Conservation (phyloP, 2,113 vertebrate genomes). For the Plecotus auritus region DNA sequence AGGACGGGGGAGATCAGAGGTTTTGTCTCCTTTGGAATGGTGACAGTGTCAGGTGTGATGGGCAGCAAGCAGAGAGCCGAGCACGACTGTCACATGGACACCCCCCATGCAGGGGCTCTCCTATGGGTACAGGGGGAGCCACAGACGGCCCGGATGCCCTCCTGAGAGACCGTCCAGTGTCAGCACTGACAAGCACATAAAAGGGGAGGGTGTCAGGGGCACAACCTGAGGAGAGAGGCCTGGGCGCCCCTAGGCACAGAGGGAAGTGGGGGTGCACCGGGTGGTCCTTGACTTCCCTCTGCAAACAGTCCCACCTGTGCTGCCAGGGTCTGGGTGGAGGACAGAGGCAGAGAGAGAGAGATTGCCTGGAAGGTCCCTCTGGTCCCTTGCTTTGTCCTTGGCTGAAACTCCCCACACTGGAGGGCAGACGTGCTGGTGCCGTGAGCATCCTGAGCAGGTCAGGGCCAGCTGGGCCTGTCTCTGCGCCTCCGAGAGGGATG, state of each 20-base stretch:
- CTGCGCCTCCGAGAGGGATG: neutral
- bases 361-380: neutral
- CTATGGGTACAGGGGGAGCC: no score
- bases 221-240: fast-evolving
- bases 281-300: neutral
- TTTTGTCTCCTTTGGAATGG: no score
- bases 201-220: no score
- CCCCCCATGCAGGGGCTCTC: no score
- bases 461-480: neutral
- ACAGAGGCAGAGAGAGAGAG: no score
- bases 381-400: neutral
- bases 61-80: neutral
- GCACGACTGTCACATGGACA: no score
- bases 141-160: no score
- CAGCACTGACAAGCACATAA: no score
- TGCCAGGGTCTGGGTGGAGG: neutral
- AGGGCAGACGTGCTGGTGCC: neutral
- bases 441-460: neutral
- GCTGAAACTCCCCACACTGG: neutral
- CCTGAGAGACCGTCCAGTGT: no score
- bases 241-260: neutral
- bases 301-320: neutral
- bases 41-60: no score
- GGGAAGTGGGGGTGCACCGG: fast-evolving
- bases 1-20: neutral